phyloP scores from a whole-genome alignment of 2,113 vertebrate genomes.

The Athene noctua region DNA sequence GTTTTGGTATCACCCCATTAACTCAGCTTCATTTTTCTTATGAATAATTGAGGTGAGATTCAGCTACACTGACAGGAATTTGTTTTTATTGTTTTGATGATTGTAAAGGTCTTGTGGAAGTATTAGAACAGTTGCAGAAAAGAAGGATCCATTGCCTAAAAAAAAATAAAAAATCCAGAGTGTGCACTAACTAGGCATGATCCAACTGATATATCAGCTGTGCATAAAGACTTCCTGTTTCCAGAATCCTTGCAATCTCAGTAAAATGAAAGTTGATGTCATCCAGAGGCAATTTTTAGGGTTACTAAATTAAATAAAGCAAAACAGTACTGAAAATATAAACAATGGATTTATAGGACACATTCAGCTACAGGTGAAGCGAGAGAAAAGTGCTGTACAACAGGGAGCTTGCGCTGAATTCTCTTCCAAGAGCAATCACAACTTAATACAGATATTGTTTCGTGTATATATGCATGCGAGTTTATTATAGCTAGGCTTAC shows the following conservation, averaged over 20 bases:
- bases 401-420: not conserved
- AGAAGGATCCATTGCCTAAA: not conserved
- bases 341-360: not conserved
- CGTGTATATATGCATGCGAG: not conserved
- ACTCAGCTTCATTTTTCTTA: not conserved
- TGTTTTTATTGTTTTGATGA: not conserved
- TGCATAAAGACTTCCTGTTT: not conserved
- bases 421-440: not conserved
- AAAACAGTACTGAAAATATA: not conserved
- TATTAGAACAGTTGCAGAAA: not conserved
- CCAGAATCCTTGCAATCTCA: not conserved
- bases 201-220: not conserved
- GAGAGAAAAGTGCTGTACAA: not conserved
- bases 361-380: not conserved
- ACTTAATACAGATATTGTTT: not conserved
- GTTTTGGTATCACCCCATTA: not conserved
- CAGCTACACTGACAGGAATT: not conserved
- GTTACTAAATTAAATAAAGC: not conserved
- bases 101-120: not conserved
- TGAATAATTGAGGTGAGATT: not conserved
- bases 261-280: not conserved
- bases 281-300: not conserved
- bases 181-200: not conserved
- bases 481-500: not conserved
- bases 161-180: not conserved